phyloP scores from a whole-genome alignment of 2,113 vertebrate species.

The Cygnus atratus region DNA sequence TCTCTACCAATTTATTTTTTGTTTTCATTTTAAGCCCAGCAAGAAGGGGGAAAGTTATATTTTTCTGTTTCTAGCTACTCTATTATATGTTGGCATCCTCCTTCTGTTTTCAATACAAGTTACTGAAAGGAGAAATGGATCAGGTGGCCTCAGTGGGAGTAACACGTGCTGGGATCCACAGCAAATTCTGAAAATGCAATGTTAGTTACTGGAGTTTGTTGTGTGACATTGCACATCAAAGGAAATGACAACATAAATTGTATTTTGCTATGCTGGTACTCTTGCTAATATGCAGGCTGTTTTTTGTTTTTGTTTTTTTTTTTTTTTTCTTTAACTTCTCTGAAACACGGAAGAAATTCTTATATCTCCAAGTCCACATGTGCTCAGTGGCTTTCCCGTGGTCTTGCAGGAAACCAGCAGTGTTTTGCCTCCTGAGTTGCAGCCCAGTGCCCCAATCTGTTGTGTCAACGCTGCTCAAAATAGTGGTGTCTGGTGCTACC shows the following conservation, averaged over 20 bases:
- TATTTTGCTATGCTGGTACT: neutral
- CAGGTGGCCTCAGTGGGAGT: neutral
- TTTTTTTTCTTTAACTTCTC: neutral
- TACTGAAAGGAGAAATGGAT: neutral
- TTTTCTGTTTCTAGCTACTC: neutral
- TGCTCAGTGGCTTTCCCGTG: neutral
- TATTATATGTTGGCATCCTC: neutral
- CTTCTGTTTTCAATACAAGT: neutral
- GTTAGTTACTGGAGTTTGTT: neutral
- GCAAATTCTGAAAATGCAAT: neutral
- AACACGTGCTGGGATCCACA: neutral
- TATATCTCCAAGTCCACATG: neutral
- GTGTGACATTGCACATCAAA: neutral
- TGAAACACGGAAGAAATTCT: neutral
- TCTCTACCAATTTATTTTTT: neutral
- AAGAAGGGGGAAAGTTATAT: neutral
- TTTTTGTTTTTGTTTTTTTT: neutral
- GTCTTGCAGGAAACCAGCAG: neutral
- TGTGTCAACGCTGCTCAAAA: neutral
- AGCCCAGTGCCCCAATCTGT: neutral
- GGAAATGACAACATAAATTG: neutral
- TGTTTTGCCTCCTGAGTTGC: neutral
- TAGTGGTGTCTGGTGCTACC: neutral
- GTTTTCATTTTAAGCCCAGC: neutral
- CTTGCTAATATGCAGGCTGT: neutral